Evolutionary conservation across 2,113 vertebrate genomes (phyloP).

Genomic region (Pluvialis apricaria): DNA sequence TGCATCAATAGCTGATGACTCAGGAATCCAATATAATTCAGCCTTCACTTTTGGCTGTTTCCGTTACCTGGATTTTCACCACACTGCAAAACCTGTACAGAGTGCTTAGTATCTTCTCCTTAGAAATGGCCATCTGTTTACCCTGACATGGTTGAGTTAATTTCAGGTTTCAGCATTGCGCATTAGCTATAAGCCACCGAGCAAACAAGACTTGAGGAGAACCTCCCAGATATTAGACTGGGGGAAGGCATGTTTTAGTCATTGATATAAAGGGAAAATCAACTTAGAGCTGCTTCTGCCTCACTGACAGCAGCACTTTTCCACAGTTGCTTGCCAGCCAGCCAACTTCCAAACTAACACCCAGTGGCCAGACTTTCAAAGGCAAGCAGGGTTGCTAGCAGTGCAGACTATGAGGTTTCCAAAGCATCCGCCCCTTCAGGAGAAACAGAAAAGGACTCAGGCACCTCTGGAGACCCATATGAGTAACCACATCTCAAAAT

Average conservation of each 20-base stretch:
- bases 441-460: neutral
- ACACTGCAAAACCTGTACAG: neutral
- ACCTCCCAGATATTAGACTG: neutral
- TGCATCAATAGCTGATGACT: slow-evolving; percentile 36
- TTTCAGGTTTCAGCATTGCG: neutral
- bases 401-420: neutral
- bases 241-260: neutral
- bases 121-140: neutral
- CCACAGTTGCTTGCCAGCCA: neutral
- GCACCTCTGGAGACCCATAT: neutral
- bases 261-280: neutral
- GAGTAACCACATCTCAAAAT: neutral
- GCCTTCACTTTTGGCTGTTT: neutral
- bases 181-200: neutral
- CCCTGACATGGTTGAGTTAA: neutral
- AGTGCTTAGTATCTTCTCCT: neutral
- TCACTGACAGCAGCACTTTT: neutral
- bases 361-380: neutral
- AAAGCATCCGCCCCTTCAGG: neutral
- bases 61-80: slow-evolving; percentile 24
- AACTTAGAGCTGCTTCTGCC: neutral
- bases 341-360: neutral
- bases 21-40: neutral
- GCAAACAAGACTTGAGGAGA: neutral
- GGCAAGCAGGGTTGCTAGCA: neutral